Base-by-base conservation (phyloP, 2,113 vertebrate genomes). In the Leucosticte australis region DNA sequence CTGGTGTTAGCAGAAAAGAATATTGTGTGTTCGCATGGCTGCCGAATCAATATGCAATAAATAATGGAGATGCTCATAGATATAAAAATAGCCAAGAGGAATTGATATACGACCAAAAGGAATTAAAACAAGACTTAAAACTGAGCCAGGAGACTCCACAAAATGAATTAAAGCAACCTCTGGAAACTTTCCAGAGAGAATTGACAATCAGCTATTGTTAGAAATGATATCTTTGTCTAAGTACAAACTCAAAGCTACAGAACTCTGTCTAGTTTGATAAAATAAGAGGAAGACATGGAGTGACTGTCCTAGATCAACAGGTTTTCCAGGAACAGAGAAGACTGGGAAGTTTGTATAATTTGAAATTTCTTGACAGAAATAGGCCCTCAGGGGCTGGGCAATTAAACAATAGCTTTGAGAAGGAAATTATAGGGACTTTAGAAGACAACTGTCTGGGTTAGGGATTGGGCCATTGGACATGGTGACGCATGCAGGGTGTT, bases 11-110 rank as follows among this genome's bases (percentile, higher is more conserved):
- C 52, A 86, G 4, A 1, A 2, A 83, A 92, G 79, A 52, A 77
- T 87, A 93, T 74, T 89, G 39, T 56, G 41, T 85, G 57, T 79
- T 90, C 90, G 35, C 73, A 57, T 18, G 89, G 75, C 84, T 62
- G 65, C 77, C 0, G 1, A 95, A 95, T 95, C 95, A 90, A 96
- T 95, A 93, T 74, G 47, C 60, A 94, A 93, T 97, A 95, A 96
- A 95, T 97, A 96, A 97, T 95, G 44, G 60, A 97, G 47, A 87
- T 70, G 30, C 47, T 87, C 73, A 89, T 44, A 87, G 86, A 52
- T 81, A 89, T 33, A 97, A 93, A 96, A 95, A 94, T 89, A 96
- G 39, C 35, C 30, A 64, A 78, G 70, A 91, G 68, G 8, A 95
- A 94, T 75, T 89, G 42, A 94, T 90, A 71, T 56, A 87, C 82